Evolutionary conservation across 2,113 vertebrate species (phyloP), one percentile per base, ranked within the genome.

Genomic region (Pelvicachromis taeniatus): DNA sequence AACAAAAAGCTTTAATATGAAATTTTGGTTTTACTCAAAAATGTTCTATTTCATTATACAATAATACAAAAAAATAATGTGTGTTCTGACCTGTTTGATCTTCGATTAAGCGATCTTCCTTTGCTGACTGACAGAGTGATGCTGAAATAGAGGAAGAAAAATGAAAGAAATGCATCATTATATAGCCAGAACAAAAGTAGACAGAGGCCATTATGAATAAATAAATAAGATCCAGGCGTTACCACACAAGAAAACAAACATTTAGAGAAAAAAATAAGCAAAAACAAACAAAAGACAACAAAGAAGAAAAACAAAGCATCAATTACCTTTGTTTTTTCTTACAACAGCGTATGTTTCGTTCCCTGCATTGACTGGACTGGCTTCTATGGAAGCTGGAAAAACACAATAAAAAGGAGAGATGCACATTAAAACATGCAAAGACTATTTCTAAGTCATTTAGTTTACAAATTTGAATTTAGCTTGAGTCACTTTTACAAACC

Each of bases 41-140:
- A 31, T 35, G 6, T 58, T 17, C 0, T 58, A 31, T 59, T 31
- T 59, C 26, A 31, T 59, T 59, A 1, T 31, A 31, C 0, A 58
- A 31, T 59, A 59, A 31, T 59, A 31, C 56, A 59, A 59, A 58
- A 59, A 31, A 0, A 59, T 0, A n/a, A n/a, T 9, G 26, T 58
- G 55, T 58, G 14, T 58, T 58, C 55, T 0, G 0, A 58, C 55
- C 55, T 58, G 55, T 58, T 31, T 58, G 55, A 58, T 0, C 55
- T 26, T 0, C 0, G 0, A 58, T 58, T 0, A 58, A 58, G 29
- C 2, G 0, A 29, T 58, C 7, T 31, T 17, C 55, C 14, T 58
- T 58, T 58, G 55, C 26, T 58, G 55, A 58, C 14, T 16, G 55
- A 58, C 1, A 58, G 26, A 58, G 55, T 0, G 7, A 58, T 58